Evolutionary conservation across 2,888 invertebrate species (phyloP).

Genomic region (Chironomus riparius): DNA sequence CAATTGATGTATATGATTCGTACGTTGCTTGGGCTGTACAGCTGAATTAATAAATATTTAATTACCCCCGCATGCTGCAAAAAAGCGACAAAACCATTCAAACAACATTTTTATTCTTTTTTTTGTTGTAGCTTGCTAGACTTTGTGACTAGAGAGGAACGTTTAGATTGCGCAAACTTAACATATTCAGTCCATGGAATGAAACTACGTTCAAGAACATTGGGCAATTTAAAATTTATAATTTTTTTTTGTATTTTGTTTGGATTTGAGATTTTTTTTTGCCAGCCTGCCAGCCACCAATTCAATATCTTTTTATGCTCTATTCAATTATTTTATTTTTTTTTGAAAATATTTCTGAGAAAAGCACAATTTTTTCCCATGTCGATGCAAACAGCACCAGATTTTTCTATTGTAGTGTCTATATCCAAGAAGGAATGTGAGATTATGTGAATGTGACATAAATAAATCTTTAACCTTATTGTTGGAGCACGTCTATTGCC

Average conservation of each 20-base stretch:
- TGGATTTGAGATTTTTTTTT: neutral
- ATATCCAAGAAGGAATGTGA: neutral
- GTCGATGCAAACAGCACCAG: neutral
- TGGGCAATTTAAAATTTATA: neutral
- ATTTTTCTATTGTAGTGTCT: neutral
- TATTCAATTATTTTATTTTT: neutral
- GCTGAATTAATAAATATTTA: conserved; percentile 23
- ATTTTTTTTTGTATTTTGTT: neutral
- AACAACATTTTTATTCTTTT: no score
- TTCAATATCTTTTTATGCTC: neutral
- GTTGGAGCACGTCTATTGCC: conserved; percentile 21
- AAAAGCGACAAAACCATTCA: neutral
- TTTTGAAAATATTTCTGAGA: neutral
- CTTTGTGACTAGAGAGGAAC: conserved; percentile 17
- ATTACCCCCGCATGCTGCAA: conserved; percentile 15
- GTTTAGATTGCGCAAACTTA: neutral
- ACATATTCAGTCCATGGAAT: neutral
- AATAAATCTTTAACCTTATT: conserved; percentile 7
- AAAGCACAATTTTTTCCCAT: neutral
- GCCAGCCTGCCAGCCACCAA: neutral
- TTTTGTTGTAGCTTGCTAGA: neutral
- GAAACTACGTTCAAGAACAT: neutral
- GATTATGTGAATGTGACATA: neutral
- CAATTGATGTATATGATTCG: neutral
- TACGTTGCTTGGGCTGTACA: neutral